A percentile compares a stretch with the other conserved stretches of the same genome.
Conservation (phyloP, 2,113 vertebrate species). For the Brachypodius melanocephalos region DNA sequence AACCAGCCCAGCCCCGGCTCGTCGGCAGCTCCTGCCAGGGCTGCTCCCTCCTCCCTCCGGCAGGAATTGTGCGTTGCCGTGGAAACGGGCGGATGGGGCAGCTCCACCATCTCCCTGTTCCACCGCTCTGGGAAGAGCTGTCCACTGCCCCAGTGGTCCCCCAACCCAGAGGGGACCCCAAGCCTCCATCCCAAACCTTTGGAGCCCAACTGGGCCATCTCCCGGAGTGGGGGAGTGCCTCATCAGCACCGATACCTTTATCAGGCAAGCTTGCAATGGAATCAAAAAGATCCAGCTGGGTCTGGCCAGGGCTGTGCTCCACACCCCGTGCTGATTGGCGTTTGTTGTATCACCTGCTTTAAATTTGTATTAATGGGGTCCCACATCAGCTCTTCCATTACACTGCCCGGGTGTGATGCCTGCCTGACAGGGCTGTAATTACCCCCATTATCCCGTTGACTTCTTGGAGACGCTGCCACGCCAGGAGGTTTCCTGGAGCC, state of each 20-base stretch:
- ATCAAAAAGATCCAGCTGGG: not conserved
- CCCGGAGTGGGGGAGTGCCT: accelerated
- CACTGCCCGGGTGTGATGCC: not conserved
- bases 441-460: not conserved
- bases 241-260: accelerated
- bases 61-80: not conserved
- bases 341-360: not conserved
- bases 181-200: not conserved
- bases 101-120: not conserved
- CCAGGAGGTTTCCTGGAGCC: accelerated
- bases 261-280: not conserved
- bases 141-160: not conserved
- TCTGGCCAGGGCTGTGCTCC: not conserved
- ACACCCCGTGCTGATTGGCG: not conserved
- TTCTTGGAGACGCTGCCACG: not conserved
- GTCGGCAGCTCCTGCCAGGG: not conserved
- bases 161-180: not conserved
- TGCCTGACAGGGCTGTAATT: not conserved
- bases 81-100: slow-evolving; percentile 14
- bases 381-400: not conserved
- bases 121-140: not conserved
- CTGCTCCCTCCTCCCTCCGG: not conserved
- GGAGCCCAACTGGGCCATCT: accelerated
- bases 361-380: not conserved
- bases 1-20: not conserved